Base-by-base conservation (phyloP, 2,113 vertebrate genomes). In the Electrona antarctica region DNA sequence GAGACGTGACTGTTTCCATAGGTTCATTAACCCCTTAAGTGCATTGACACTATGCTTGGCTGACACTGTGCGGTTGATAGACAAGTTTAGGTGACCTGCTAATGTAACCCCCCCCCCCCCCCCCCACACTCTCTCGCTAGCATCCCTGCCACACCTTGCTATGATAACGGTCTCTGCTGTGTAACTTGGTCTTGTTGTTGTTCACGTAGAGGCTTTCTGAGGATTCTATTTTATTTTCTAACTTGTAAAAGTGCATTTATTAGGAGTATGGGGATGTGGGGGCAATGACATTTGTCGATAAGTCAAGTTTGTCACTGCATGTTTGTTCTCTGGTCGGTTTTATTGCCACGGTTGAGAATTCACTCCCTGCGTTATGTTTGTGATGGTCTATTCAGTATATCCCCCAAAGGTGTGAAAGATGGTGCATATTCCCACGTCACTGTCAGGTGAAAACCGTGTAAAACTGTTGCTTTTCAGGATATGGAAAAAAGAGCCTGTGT, bases 111-210 rank as follows among this genome's bases (percentile, higher is more conserved):
- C 79, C 71, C 77, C 71, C 65, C 85, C 73, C 21, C 21, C 73
- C 68, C 66, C 60, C 73, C 69, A 41, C 82, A 82, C 87, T 58
- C 73, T 62, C 58, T 83, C 76, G 90, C 86, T 91, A 89, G 81
- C 87, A 80, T 61, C 82, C 90, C 83, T 74, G 82, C 88, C 87
- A 78, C 84, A 88, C 81, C 76, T 89, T 84, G 87, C 90, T 93
- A 93, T 88, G 87, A 92, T 90, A 90, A 89, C 88, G 57, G 87
- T 93, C 90, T 93, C 89, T 92, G 89, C 89, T 90, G 90, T 93
- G 90, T 93, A 41, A 93, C 76, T 92, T 83, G 90, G 91, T 92
- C 89, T 92, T 92, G 91, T 92, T 90, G 89, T 82, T 92, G 91
- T 93, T 93, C 88, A 90, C 83, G 85, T 93, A 93, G 90, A 91